These are phyloP conservation scores for Napeogenes sylphis DNA, from an alignment of 2,888 invertebrate genomes.

Conservation along the genomic window DNA sequence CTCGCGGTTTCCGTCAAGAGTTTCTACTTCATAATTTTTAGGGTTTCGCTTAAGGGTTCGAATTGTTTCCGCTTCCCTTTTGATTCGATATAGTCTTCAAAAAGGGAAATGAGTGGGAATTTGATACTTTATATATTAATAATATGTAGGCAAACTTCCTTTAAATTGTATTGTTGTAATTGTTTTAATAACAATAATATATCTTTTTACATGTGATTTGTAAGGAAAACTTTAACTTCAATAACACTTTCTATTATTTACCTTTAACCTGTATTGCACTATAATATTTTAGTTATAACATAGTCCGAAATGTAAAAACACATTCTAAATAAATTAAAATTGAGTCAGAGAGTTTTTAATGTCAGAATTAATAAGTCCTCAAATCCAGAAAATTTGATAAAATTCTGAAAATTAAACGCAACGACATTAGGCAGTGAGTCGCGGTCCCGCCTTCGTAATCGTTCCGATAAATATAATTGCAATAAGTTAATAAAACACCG, in stretches of 20 bases:
- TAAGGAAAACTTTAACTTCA: too few relatives aligned
- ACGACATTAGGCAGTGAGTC: slow-evolving; percentile 49
- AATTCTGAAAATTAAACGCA: slow-evolving; percentile 55
- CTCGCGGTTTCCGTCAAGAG: not conserved
- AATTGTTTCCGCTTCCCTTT: not conserved
- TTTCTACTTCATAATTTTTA: not conserved
- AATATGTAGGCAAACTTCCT: too few relatives aligned
- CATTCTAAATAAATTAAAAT: slow-evolving; percentile 67
- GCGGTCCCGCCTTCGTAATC: slow-evolving; percentile 51
- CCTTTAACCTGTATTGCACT: too few relatives aligned
- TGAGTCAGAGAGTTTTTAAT: slow-evolving; percentile 59
- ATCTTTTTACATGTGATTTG: too few relatives aligned
- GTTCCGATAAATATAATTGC: slow-evolving; percentile 69
- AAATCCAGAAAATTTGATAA: slow-evolving; percentile 65
- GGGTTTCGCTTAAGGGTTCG: not conserved
- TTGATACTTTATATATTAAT: not conserved
- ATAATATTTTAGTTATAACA: slow-evolving; percentile 28
- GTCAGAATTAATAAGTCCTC: slow-evolving; percentile 68
- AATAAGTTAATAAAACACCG: slow-evolving; percentile 72
- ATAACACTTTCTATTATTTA: too few relatives aligned
- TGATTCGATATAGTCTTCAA: not conserved
- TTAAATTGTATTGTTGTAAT: too few relatives aligned
- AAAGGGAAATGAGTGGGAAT: not conserved
- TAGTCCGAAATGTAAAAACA: slow-evolving; percentile 60
- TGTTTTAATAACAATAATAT: too few relatives aligned